Conservation (phyloP, 2,888 invertebrate species). For the Mythimna impura region DNA sequence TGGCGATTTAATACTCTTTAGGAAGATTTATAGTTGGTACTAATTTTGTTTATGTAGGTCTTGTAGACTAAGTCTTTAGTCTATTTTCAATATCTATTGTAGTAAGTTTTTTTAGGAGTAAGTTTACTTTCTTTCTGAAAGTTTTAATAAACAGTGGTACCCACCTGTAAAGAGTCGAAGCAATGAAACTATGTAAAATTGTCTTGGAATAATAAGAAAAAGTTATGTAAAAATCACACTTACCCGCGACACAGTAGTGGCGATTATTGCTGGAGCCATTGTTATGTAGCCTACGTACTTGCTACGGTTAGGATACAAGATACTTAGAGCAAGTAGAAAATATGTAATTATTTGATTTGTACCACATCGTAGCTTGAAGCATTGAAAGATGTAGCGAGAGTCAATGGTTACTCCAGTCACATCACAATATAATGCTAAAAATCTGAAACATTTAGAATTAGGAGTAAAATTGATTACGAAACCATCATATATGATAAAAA, state of each 20-base stretch:
- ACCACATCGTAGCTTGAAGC: not conserved
- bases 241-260: not conserved
- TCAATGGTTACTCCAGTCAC: too few species aligned
- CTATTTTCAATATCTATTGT: not conserved
- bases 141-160: not conserved
- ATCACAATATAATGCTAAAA: not conserved
- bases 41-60: not conserved
- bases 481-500: not conserved
- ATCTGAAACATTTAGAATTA: not conserved
- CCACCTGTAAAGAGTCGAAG: not conserved
- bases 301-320: not conserved
- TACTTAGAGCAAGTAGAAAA: not conserved
- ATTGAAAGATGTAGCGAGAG: too few species aligned
- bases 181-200: not conserved
- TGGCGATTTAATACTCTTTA: slow-evolving; percentile 18
- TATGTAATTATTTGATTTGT: not conserved
- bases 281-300: not conserved
- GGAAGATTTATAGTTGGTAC: slow-evolving; percentile 6
- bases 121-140: not conserved
- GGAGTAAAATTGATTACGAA: not conserved
- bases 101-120: not conserved
- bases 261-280: not conserved
- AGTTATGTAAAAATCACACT: too few species aligned
- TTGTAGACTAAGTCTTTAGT: not conserved
- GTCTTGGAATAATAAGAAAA: not conserved